A percentile compares a stretch with the other conserved stretches of the same genome.
Conservation (phyloP, 2,888 invertebrate species). For the Dendrolimus houi region DNA sequence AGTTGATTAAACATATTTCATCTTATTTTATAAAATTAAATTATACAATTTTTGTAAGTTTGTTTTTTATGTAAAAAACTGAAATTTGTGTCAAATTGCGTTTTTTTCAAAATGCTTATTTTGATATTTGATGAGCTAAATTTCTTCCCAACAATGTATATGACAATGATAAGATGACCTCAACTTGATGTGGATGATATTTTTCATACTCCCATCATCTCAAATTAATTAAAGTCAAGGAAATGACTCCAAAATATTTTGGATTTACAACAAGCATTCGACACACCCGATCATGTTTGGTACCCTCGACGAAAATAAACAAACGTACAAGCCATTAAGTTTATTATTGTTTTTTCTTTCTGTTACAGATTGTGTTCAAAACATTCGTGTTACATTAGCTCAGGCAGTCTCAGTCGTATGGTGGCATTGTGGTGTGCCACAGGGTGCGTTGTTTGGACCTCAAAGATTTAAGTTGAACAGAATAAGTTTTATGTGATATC, state of each 20-base stretch:
- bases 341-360: constrained; percentile 72
- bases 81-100: no score
- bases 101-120: no score
- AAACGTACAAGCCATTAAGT: constrained; percentile 36
- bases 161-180: no score
- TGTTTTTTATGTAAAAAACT: no score
- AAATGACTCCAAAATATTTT: constrained; percentile 5
- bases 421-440: constrained; percentile 51
- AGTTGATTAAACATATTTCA: no score
- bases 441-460: constrained; percentile 37
- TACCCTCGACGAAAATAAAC: constrained; percentile 27
- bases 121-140: no score
- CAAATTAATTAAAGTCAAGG: no score
- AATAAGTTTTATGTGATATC: constrained; percentile 44
- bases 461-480: constrained; percentile 22
- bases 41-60: no score
- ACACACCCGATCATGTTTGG: constrained; percentile 27
- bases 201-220: no score
- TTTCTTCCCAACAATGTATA: no score
- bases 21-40: no score
- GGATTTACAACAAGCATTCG: constrained; percentile 24
- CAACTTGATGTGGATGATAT: no score
- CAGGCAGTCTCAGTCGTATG: constrained; percentile 47
- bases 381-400: constrained; percentile 33
- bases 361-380: constrained; percentile 74